phyloP scores from a whole-genome alignment of 2,888 invertebrate species.

The Acleris sparsana region DNA sequence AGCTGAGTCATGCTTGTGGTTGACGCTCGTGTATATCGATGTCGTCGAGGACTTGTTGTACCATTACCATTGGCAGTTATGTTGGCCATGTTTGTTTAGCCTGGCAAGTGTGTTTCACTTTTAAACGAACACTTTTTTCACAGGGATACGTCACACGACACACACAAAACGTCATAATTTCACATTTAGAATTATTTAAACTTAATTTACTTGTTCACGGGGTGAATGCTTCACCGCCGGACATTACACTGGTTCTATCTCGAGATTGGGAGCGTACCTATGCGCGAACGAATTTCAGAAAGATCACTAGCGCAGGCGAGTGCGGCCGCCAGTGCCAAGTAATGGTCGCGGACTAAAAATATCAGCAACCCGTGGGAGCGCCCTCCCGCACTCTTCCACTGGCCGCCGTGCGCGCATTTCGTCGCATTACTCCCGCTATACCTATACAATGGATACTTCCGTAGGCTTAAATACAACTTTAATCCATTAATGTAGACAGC shows the following conservation, averaged over 20 bases:
- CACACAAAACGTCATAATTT: constrained; percentile 66
- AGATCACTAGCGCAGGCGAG: constrained; percentile 80
- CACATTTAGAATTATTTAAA: constrained; percentile 43
- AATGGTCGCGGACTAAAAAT: constrained; percentile 87
- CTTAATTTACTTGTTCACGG: constrained; percentile 46
- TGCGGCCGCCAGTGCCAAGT: constrained; percentile 85
- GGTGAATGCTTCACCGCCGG: constrained; percentile 60
- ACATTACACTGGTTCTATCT: constrained; percentile 71
- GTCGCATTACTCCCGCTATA: constrained; percentile 65
- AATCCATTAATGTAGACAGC: not conserved
- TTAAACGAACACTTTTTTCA: constrained; percentile 57
- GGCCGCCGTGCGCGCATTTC: constrained; percentile 77
- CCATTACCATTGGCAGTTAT: constrained; percentile 66
- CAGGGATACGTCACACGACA: constrained; percentile 70
- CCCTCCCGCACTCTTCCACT: constrained; percentile 81
- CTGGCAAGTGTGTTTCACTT: constrained; percentile 41
- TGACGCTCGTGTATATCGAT: constrained; percentile 90
- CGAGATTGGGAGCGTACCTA: constrained; percentile 75
- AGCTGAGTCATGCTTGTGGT: constrained; percentile 93
- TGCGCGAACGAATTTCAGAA: constrained; percentile 77
- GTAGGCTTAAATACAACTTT: not conserved
- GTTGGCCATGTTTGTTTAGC: constrained; percentile 61
- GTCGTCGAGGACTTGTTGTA: constrained; percentile 82
- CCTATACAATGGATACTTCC: constrained; percentile 14
- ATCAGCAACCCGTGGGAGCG: constrained; percentile 84